These are phyloP conservation scores for Caenorhabditis auriculariae DNA, from an alignment of 2,888 invertebrate genomes.

Conservation along the genomic window DNA sequence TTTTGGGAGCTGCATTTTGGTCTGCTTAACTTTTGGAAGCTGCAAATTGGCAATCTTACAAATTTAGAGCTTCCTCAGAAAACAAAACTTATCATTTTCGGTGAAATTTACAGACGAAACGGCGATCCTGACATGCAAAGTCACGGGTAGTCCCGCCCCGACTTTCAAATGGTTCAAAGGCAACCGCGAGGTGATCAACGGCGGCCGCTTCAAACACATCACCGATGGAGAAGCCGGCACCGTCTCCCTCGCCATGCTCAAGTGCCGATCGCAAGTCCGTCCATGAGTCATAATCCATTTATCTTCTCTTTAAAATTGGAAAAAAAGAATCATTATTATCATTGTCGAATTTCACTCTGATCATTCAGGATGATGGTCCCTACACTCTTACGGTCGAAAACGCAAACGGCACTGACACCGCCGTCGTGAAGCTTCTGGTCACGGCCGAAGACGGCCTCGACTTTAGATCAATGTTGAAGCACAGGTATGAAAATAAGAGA, in stretches of 20 bases:
- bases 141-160: constrained; percentile 91
- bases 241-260: constrained; percentile 89
- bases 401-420: constrained; percentile 90
- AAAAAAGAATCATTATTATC: too few species aligned
- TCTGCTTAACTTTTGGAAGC: too few species aligned
- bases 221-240: constrained; percentile 90
- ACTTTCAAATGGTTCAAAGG: constrained; percentile 72
- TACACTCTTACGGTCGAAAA: constrained; percentile 90
- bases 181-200: constrained; percentile 72
- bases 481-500: constrained; percentile 69
- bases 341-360: too few species aligned
- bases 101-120: constrained; percentile 75
- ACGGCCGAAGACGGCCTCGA: constrained; percentile 75
- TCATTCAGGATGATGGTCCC: constrained; percentile 72
- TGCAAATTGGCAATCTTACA: too few species aligned
- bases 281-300: too few species aligned
- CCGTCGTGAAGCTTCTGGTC: constrained; percentile 92
- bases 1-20: too few species aligned
- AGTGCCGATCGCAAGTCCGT: constrained; percentile 76
- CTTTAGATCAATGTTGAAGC: constrained; percentile 96
- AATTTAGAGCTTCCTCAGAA: too few species aligned
- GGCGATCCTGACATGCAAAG: constrained; percentile 86
- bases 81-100: too few species aligned
- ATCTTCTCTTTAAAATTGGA: too few species aligned
- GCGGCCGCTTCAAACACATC: constrained; percentile 89